A percentile compares a stretch with the other conserved stretches of the same genome.
phyloP scores from a whole-genome alignment of 2,797 vertebrate species.

The Meda fulgida region DNA sequence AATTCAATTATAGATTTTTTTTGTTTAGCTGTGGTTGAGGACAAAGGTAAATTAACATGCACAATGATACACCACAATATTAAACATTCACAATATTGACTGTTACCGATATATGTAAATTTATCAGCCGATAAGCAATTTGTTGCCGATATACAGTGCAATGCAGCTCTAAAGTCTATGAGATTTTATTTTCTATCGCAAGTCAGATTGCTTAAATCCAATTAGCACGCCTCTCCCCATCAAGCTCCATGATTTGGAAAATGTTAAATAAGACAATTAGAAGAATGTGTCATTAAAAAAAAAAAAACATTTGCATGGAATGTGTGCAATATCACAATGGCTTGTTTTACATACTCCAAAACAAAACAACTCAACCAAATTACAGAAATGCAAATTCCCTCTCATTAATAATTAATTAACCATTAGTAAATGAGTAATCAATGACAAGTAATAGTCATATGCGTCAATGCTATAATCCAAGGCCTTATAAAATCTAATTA shows the following conservation, averaged over 20 bases:
- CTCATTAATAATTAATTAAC: slow-evolving; percentile 7
- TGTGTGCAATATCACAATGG: not conserved
- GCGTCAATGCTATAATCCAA: not conserved
- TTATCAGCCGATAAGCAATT: not conserved
- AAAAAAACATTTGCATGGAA: not conserved
- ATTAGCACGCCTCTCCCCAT: not conserved
- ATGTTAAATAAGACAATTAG: not conserved
- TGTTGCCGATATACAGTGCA: not conserved
- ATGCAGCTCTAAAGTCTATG: not conserved
- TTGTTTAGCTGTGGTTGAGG: not conserved
- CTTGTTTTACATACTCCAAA: not conserved
- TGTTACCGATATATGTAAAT: not conserved
- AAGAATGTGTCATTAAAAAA: not conserved
- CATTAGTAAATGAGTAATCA: slow-evolving; percentile 17
- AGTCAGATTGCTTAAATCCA: not conserved
- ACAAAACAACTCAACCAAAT: slow-evolving; percentile 7
- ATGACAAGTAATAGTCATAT: not conserved
- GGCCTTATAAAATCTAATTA: not conserved
- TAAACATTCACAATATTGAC: not conserved
- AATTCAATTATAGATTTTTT: not conserved
- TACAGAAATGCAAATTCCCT: not conserved
- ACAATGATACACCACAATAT: not conserved
- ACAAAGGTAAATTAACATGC: not conserved
- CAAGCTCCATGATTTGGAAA: not conserved
- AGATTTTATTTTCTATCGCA: not conserved